Conservation (phyloP, 2,888 invertebrate species). For the Drosophila mayaguana region DNA sequence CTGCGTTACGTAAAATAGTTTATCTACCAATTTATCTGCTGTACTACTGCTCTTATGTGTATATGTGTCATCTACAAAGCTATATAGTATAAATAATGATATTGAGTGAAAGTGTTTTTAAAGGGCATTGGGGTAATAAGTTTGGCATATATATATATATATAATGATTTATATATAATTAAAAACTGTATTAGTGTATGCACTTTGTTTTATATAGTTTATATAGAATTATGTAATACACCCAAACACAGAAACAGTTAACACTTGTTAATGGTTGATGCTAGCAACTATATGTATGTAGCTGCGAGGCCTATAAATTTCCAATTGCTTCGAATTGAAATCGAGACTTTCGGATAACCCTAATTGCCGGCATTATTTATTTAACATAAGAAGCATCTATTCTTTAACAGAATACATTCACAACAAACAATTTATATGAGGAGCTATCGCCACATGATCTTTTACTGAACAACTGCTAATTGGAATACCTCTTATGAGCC, state of each 20-base stretch:
- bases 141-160: background rate
- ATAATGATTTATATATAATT: background rate
- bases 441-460: no score
- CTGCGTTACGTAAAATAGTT: conserved; percentile 44
- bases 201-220: conserved; percentile 43
- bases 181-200: conserved; percentile 22
- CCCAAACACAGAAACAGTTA: conserved; percentile 16
- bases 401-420: background rate
- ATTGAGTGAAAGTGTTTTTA: conserved; percentile 21
- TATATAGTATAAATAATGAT: conserved; percentile 31
- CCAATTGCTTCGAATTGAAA: conserved; percentile 21
- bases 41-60: conserved; percentile 36
- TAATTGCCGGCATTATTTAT: background rate
- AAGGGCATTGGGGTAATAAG: conserved; percentile 2
- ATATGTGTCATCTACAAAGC: conserved; percentile 25
- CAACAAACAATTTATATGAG: background rate
- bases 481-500: no score
- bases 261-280: conserved; percentile 57
- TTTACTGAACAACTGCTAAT: no score
- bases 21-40: conserved; percentile 28
- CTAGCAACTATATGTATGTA: conserved; percentile 40
- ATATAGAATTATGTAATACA: conserved; percentile 44
- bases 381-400: background rate
- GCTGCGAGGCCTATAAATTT: conserved; percentile 34
- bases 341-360: background rate